phyloP scores from a whole-genome alignment of 2,797 vertebrate species.

The Sphenopsis melanotis region DNA sequence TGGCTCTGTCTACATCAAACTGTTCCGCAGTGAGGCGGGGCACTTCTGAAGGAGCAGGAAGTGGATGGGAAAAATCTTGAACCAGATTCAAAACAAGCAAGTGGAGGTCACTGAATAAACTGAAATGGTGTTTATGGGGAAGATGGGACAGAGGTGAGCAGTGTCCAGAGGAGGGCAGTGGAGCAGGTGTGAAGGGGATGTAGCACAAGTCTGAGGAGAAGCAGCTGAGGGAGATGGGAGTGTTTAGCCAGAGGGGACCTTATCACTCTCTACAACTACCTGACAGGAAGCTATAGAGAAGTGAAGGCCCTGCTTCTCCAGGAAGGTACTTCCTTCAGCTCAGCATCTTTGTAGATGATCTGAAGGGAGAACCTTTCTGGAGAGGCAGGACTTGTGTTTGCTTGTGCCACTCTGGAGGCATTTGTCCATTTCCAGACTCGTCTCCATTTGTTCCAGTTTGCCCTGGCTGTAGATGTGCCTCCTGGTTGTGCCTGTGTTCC shows the following conservation, averaged over 20 bases:
- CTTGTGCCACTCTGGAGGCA: not conserved
- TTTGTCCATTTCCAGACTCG: not conserved
- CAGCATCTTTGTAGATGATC: not conserved
- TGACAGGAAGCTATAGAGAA: not conserved
- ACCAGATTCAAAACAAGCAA: not conserved
- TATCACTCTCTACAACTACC: not conserved
- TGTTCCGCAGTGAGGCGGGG: rapidly evolving
- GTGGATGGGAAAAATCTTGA: not conserved
- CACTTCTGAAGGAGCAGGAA: not conserved
- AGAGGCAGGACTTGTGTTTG: not conserved
- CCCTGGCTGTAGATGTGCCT: not conserved
- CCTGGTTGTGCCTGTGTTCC: not conserved
- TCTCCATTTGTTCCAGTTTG: not conserved
- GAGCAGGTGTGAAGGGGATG: not conserved
- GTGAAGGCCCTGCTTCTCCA: not conserved
- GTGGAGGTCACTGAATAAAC: not conserved
- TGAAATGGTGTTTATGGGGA: not conserved
- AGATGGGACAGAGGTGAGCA: not conserved
- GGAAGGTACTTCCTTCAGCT: not conserved
- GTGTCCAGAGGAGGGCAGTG: not conserved
- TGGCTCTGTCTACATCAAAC: not conserved
- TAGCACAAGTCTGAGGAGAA: not conserved
- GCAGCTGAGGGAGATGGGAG: not conserved
- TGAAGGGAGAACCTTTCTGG: not conserved
- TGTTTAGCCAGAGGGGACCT: not conserved